These are phyloP conservation scores for Trogon melanurus DNA, from an alignment of 2,113 vertebrate species.

Conservation along the genomic window DNA sequence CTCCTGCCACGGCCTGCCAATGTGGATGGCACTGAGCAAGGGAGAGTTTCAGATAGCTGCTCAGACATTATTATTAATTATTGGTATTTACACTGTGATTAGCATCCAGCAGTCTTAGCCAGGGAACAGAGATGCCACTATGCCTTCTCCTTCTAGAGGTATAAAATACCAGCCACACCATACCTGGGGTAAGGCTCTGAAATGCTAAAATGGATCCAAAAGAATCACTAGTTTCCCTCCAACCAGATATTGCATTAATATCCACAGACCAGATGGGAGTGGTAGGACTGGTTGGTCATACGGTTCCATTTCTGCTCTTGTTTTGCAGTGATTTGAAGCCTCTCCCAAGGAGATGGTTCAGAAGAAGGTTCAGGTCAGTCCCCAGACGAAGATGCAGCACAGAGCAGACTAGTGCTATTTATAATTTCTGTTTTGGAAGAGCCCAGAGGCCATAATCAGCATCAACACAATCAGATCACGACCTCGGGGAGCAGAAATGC, in stretches of 20 bases:
- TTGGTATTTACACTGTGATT: neutral
- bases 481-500: neutral
- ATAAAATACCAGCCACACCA: neutral
- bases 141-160: neutral
- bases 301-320: neutral
- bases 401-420: neutral
- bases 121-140: neutral
- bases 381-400: neutral
- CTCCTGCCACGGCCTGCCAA: constrained; percentile 28
- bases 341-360: neutral
- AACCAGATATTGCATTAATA: neutral
- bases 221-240: neutral
- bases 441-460: neutral
- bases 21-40: neutral
- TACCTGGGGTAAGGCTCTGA: neutral
- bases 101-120: neutral
- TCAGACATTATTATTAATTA: neutral
- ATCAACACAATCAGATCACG: fast-evolving
- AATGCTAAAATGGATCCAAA: neutral
- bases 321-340: neutral
- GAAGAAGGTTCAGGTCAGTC: neutral
- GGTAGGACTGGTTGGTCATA: neutral
- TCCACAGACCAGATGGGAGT: neutral
- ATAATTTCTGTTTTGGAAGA: neutral
- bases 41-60: neutral